These are phyloP conservation scores for Castor canadensis DNA, from an alignment of 2,113 vertebrate species.

Conservation along the genomic window DNA sequence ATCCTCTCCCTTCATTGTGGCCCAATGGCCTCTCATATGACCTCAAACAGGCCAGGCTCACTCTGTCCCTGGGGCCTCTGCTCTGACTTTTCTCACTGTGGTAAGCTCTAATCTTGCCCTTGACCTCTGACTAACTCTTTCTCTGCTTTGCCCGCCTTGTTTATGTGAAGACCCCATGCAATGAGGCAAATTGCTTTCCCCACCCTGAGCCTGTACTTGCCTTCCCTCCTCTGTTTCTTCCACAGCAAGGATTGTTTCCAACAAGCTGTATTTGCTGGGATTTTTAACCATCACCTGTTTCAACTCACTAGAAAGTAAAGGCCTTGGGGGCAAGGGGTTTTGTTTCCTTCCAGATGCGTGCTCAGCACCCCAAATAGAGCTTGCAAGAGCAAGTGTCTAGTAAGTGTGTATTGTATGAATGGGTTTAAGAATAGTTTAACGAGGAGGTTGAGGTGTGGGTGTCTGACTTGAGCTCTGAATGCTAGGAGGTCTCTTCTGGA, in stretches of 20 bases:
- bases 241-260: background rate
- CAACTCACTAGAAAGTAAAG: background rate
- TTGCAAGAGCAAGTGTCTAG: background rate
- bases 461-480: background rate
- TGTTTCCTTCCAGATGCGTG: background rate
- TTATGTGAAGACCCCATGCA: accelerated
- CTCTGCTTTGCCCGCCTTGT: background rate
- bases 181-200: background rate
- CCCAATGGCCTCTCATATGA: background rate
- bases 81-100: too few relatives aligned
- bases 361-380: background rate
- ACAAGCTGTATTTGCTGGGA: background rate
- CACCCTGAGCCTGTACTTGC: accelerated
- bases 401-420: background rate
- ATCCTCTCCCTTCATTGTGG: background rate
- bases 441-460: background rate
- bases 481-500: background rate
- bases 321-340: background rate
- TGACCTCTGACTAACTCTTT: background rate
- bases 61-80: too few relatives aligned
- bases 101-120: background rate
- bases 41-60: too few relatives aligned
- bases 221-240: background rate
- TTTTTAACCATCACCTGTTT: background rate
- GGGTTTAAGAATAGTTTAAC: background rate